Percentiles rank a stretch among this genome's conserved stretches.
These are phyloP conservation scores for Chalcis sispes DNA, from an alignment of 2,888 invertebrate genomes.

Conservation along the genomic window DNA sequence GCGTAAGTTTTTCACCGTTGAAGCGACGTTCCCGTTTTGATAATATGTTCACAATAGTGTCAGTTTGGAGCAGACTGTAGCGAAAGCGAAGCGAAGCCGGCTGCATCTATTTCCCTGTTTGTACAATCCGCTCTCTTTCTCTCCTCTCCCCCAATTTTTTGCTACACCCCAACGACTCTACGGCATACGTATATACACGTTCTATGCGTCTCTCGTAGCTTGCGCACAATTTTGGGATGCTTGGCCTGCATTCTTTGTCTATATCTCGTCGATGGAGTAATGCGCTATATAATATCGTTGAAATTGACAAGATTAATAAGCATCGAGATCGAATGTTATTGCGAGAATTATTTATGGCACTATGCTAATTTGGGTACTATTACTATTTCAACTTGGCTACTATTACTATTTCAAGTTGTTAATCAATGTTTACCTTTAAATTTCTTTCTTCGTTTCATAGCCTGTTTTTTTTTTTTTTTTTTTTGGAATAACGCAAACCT, in stretches of 20 bases:
- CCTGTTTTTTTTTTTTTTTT: too few species aligned
- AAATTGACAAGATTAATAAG: conserved; percentile 46
- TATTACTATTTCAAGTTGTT: too few species aligned
- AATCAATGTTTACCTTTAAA: too few species aligned
- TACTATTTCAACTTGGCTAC: not conserved
- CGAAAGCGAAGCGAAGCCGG: conserved; percentile 61
- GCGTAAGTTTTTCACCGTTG: too few species aligned
- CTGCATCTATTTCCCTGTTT: conserved; percentile 67
- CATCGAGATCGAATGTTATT: conserved; percentile 10
- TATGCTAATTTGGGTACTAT: not conserved
- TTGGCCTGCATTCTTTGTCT: conserved; percentile 26
- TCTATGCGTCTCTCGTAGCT: not conserved
- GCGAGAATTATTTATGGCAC: too few species aligned
- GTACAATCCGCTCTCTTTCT: conserved; percentile 63
- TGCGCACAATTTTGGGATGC: not conserved
- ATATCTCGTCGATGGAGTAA: not conserved
- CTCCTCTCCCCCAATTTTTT: conserved; percentile 58
- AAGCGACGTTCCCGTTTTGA: conserved; percentile 46
- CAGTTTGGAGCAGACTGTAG: conserved; percentile 64
- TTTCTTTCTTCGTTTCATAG: too few species aligned
- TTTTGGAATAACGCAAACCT: too few species aligned
- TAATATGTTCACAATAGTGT: conserved; percentile 58
- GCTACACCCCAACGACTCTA: conserved; percentile 43
- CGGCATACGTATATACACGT: not conserved
- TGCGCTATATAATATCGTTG: not conserved